Evolutionary conservation across 2,888 invertebrate genomes (phyloP).

Genomic region (Latrodectus elegans): DNA sequence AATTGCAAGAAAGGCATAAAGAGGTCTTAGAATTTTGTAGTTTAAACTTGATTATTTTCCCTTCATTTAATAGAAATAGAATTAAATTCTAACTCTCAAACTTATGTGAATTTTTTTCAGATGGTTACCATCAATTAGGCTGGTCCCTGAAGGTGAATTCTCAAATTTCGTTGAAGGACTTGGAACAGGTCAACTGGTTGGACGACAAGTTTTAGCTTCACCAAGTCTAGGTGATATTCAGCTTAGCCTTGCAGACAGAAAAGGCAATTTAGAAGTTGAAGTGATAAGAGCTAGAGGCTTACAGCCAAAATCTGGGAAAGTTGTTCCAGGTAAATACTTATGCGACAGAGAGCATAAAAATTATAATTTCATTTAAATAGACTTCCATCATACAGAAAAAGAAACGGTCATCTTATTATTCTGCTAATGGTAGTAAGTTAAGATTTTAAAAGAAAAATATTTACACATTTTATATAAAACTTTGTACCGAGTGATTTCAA

Average conservation of each 20-base stretch:
- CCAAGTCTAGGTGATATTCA: constrained; percentile 98
- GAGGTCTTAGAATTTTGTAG: not conserved
- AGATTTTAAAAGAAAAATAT: too few species aligned
- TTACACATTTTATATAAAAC: too few species aligned
- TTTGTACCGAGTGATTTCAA: too few species aligned
- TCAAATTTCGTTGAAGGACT: constrained; percentile 97
- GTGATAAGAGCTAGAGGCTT: constrained; percentile 96
- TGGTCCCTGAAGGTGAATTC: constrained; percentile 82
- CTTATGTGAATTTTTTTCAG: constrained; percentile 13
- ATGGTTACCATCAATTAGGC: constrained; percentile 58
- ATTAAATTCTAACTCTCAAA: too few species aligned
- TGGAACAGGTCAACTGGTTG: constrained; percentile 97
- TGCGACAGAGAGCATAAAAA: too few species aligned
- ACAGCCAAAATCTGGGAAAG: constrained; percentile 83
- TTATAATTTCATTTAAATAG: too few species aligned
- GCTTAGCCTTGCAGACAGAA: constrained; percentile 93
- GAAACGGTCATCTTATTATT: too few species aligned
- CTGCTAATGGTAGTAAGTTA: too few species aligned
- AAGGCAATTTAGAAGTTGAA: constrained; percentile 97
- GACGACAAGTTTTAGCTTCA: constrained; percentile 96
- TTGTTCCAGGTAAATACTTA: constrained; percentile 79
- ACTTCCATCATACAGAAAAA: too few species aligned
- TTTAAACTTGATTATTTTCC: not conserved
- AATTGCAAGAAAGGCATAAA: not conserved
- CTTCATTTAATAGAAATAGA: too few species aligned